Base-by-base conservation (phyloP, 2,797 vertebrate genomes). In the Eulemur mongoz region DNA sequence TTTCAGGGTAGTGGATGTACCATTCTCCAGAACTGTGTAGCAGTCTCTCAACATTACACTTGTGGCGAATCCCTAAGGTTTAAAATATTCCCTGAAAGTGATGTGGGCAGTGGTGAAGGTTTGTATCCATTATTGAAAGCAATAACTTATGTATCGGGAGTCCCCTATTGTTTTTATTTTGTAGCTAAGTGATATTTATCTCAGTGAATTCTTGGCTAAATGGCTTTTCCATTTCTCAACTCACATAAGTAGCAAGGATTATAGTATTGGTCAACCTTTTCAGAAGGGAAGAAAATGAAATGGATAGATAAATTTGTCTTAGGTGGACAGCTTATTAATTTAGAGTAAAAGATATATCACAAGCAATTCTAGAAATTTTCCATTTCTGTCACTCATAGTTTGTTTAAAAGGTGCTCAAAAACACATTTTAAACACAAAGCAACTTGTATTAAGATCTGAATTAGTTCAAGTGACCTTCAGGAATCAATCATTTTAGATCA, bases 401-500 rank as follows among this genome's bases (percentile, higher is more conserved):
- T 73, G 85, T 70, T 95, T 61, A 89, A 94, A 73, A 80, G 2
- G 0, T 57, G 15, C 57, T 94, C 25, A 72, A 48, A 95, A 91
- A 63, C 4, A 30, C 63, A 95, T 87, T 92, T 93, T 80, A 82
- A 96, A 85, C 27, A 90, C 43, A 17, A 95, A 93, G 67, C 11
- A 89, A 52, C 23, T 76, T 96, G 5, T 73, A 80, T 81, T 93
- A 95, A 75, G 35, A 80, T 73, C 48, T 92, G 40, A 90, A 52
- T 96, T 48, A 91, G 30, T 81, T 94, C 23, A 89, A 30, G 10
- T 90, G 83, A 93, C 50, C 76, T 93, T 92, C 25, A 96, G 78
- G 23, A 97, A 89, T 89, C 50, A 88, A 63, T 92, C 65, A 54
- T 13, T 89, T 92, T 89, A 45, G 57, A 67, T 88, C 48, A 87